A percentile compares a stretch with the other conserved stretches of the same genome.
phyloP scores from a whole-genome alignment of 2,113 vertebrate species.

The Dissostichus mawsoni region DNA sequence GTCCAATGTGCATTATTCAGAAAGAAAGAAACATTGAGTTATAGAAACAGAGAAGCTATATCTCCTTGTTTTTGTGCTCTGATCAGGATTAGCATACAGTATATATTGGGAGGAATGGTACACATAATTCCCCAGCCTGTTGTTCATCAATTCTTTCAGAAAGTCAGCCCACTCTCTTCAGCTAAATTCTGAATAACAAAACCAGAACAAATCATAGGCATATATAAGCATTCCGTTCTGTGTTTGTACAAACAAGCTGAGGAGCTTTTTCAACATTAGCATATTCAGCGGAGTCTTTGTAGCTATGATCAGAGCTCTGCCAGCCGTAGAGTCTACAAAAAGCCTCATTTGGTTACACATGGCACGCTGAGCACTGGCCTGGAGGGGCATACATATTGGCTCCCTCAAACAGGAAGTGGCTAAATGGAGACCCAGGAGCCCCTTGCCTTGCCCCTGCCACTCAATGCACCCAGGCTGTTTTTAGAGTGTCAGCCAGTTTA shows the following conservation, averaged over 20 bases:
- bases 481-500: constrained; percentile 44
- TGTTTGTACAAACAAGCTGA: constrained; percentile 66
- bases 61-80: constrained; percentile 40
- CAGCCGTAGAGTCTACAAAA: constrained; percentile 46
- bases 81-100: constrained; percentile 38
- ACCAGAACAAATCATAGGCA: constrained; percentile 62
- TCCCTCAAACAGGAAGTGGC: constrained; percentile 73
- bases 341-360: constrained; percentile 59
- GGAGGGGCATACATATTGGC: constrained; percentile 65
- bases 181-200: constrained; percentile 56
- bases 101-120: constrained; percentile 16
- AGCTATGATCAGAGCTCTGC: constrained; percentile 51
- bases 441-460: constrained; percentile 62
- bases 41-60: constrained; percentile 40
- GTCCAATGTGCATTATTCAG: background rate
- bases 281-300: constrained; percentile 58
- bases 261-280: constrained; percentile 55
- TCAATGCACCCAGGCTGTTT: constrained; percentile 68
- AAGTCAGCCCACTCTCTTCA: constrained; percentile 31
- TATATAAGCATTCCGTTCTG: constrained; percentile 60
- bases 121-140: constrained; percentile 38
- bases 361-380: constrained; percentile 64
- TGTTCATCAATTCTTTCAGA: constrained; percentile 40
- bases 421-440: constrained; percentile 64
- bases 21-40: constrained; percentile 9